Evolutionary conservation across 2,888 invertebrate genomes (phyloP), one percentile per base, ranked within the genome.

Genomic region (Agrotis ipsilon): DNA sequence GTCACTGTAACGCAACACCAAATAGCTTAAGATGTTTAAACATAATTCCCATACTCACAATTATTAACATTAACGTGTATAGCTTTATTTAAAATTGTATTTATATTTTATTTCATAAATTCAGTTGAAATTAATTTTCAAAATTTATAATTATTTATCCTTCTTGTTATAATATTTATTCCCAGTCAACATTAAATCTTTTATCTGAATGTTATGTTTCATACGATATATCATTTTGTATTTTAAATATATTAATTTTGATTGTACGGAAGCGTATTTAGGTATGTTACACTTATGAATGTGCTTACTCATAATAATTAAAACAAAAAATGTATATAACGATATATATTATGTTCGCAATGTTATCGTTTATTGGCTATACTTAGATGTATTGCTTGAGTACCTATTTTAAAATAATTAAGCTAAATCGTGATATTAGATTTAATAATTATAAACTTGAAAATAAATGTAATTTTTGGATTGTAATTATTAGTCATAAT

Each of bases 371-470:
- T 89, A 90, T 89, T 89, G 88, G 91, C 91, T 84, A 83, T 80
- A 85, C 77, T 90, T 94, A 91, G 88, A 90, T 89, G 91, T 94
- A 92, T 92, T 84, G 95, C 95, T 95, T 95, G 87, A 92, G 91
- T 93, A 94, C 89, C 90, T 94, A 92, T 93, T 91, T 92, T 88
- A 92, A 89, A 92, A 92, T 92, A 92, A 92, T 92, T 96, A 96
- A 96, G 96, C 94, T 96, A 96, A 96, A 96, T 96, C 95, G 96
- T 96, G 96, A 96, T 96, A 96, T 93, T 96, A 96, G 96, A 93
- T 93, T 91, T 94, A 96, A 94, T 93, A 93, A 94, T 94, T 93
- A 93, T 94, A 92, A 95, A 95, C 92, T 94, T 93, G 90, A 92
- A 94, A 94, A 94, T 94, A 94, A 93, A 94, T 95, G 94, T 96